Percentiles rank a stretch among this genome's conserved stretches.
Conservation (phyloP, 2,113 vertebrate species). For the Arothron firmamentum region DNA sequence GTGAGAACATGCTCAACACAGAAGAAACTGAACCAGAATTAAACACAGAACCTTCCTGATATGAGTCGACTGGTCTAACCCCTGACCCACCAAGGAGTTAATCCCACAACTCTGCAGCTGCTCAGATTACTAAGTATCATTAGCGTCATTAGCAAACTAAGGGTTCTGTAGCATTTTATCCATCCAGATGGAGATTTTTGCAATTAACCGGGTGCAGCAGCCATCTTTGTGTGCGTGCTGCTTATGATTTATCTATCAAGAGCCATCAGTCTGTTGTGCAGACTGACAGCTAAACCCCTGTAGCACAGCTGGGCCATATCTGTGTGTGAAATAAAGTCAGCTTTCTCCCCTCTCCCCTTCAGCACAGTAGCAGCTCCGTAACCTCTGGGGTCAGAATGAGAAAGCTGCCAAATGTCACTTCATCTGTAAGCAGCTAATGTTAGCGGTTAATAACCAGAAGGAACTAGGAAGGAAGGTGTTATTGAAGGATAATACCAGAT, state of each 20-base stretch:
- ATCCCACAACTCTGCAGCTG: too few species aligned
- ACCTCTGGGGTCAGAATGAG: constrained; percentile 12
- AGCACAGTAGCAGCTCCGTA: constrained; percentile 1
- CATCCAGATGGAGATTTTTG: too few species aligned
- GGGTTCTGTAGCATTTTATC: too few species aligned
- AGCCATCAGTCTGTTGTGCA: constrained; percentile 8
- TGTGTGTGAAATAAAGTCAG: constrained; percentile 6
- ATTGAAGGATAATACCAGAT: not conserved
- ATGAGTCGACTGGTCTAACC: not conserved
- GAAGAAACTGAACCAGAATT: too few species aligned
- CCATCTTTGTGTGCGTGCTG: constrained; percentile 17
- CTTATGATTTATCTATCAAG: constrained; percentile 9
- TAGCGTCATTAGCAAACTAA: too few species aligned
- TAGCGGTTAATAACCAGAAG: constrained; percentile 29
- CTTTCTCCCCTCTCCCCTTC: constrained; percentile 15
- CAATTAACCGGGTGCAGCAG: constrained; percentile 38
- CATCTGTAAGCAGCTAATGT: constrained; percentile 17
- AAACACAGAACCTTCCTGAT: too few species aligned
- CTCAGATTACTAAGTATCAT: constrained; percentile 44
- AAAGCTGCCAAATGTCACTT: constrained; percentile 7
- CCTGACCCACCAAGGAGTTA: not conserved
- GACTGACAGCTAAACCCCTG: constrained; percentile 25
- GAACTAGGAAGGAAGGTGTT: constrained; percentile 3
- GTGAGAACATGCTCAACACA: too few species aligned
- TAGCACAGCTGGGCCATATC: constrained; percentile 33